phyloP scores from a whole-genome alignment of 1,140 invertebrate genomes.

The Goniozus legneri region DNA sequence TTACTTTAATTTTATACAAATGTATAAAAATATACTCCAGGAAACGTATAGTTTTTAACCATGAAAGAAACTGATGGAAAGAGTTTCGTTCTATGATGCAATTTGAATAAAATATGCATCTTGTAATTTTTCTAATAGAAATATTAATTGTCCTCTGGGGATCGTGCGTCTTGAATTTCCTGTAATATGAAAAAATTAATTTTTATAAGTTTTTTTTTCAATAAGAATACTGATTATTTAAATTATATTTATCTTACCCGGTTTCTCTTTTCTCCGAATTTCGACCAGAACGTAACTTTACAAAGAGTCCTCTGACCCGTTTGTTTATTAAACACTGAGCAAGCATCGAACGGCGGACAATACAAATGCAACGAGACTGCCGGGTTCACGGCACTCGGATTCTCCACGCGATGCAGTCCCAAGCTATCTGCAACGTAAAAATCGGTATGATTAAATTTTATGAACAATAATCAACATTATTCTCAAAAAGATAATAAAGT shows the following conservation, averaged over 20 bases:
- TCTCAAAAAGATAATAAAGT: constrained; percentile 26
- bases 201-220: too few species aligned
- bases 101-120: background rate
- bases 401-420: constrained; percentile 95
- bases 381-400: constrained; percentile 81
- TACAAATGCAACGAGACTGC: constrained; percentile 95
- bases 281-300: constrained; percentile 88
- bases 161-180: constrained; percentile 48
- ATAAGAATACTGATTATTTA: background rate
- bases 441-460: background rate
- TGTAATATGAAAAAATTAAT: constrained; percentile 21
- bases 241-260: constrained; percentile 44
- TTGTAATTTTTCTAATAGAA: too few species aligned
- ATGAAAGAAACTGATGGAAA: too few species aligned
- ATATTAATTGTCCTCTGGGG: constrained; percentile 49
- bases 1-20: too few species aligned
- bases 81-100: background rate
- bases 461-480: background rate
- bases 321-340: constrained; percentile 86
- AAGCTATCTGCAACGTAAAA: constrained; percentile 69
- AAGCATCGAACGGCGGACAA: constrained; percentile 87
- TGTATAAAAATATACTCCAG: too few species aligned
- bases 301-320: constrained; percentile 71
- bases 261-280: constrained; percentile 69
- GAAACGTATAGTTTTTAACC: too few species aligned